Evolutionary conservation across 2,797 vertebrate genomes (phyloP).

Genomic region (Euthynnus affinis): DNA sequence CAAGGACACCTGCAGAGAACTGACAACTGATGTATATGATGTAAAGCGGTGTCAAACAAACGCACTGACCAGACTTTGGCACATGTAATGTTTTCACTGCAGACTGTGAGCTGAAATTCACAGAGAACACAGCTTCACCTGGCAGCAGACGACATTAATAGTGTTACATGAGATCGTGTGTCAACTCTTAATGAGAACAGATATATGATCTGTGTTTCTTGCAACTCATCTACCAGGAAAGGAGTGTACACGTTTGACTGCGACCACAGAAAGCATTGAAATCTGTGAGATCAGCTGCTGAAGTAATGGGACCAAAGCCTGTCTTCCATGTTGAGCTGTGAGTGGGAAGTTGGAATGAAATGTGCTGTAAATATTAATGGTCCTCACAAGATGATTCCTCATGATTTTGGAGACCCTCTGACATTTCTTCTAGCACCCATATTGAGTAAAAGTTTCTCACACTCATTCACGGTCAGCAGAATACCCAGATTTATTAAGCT

Average conservation of each 20-base stretch:
- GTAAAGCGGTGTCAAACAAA: conserved; percentile 22
- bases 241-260: conserved; percentile 29
- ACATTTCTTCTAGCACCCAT: background rate
- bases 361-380: background rate
- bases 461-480: no score
- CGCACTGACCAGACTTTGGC: background rate
- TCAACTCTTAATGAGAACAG: conserved; percentile 46
- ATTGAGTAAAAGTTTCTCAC: no score
- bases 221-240: conserved; percentile 13
- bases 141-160: conserved; percentile 48
- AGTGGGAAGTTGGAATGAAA: background rate
- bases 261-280: background rate
- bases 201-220: conserved; percentile 56
- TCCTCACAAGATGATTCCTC: conserved; percentile 4
- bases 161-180: conserved; percentile 59
- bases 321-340: background rate
- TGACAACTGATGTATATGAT: conserved; percentile 60
- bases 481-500: no score
- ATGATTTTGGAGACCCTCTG: background rate
- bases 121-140: conserved; percentile 22
- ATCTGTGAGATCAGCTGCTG: conserved; percentile 10
- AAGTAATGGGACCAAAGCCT: background rate
- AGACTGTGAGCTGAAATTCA: background rate
- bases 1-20: conserved; percentile 49
- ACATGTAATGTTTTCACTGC: background rate